Evolutionary conservation across 2,797 vertebrate species (phyloP).

Genomic region (Halcyon badia): DNA sequence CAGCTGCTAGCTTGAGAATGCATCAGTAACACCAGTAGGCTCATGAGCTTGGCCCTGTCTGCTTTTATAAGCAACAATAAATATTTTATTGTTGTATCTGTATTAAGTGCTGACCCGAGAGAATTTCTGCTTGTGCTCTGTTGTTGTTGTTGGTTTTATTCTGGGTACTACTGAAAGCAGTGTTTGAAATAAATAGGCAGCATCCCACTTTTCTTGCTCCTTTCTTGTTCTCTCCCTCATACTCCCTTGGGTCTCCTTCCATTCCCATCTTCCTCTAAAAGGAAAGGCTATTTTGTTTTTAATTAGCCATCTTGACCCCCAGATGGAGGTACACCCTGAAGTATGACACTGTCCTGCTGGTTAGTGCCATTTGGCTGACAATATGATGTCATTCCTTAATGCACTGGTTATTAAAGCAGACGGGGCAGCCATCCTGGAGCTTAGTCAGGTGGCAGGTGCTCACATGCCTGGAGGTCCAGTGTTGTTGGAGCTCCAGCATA

Average conservation of each 20-base stretch:
- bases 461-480: background rate
- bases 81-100: constrained; percentile 32
- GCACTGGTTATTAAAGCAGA: background rate
- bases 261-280: background rate
- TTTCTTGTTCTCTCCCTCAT: background rate
- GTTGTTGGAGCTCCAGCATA: background rate
- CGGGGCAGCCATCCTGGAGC: background rate
- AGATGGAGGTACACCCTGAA: constrained; percentile 6
- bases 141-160: background rate
- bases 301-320: background rate
- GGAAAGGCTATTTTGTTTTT: background rate
- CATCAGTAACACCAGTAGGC: background rate
- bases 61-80: constrained; percentile 26
- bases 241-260: background rate
- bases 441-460: constrained; percentile 44
- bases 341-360: background rate
- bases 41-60: background rate
- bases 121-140: background rate
- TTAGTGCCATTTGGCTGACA: constrained; percentile 40
- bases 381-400: constrained; percentile 23
- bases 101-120: background rate
- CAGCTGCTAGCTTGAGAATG: background rate
- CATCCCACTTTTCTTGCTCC: background rate
- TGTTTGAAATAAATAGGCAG: background rate
- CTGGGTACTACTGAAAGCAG: background rate